Evolutionary conservation across 1,140 invertebrate genomes (phyloP), one percentile per base, ranked within the genome.

Genomic region (Andricus grossulariae): DNA sequence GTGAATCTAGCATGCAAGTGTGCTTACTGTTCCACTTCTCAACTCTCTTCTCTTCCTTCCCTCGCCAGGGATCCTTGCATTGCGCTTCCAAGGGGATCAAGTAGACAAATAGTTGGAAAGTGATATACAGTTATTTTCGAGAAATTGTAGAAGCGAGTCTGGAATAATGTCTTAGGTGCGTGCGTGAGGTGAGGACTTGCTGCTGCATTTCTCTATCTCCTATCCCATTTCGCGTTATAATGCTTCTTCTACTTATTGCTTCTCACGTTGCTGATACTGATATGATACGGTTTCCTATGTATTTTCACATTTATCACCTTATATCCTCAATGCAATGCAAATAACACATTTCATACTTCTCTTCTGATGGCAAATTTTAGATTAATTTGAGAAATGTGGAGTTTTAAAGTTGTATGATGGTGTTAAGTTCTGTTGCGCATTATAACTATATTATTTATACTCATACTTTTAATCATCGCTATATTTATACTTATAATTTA

Each of bases 31-130:
- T 77, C 76, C 72, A 54, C 73, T 79, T 78, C 72, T 73, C 77
- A 66, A 74, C 78, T 76, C 74, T 73, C 72, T 66, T n/a, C 75
- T 60, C 51, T 55, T 71, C 39, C 74, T 55, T 75, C 75, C 79
- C 79, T 79, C 52, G 32, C 79, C 25, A 32, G 25, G 25, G 25
- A 80, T 80, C 79, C 82, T 82, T 80, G 72, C 74, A 82, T 83
- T 71, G 51, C 21, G 54, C 60, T 79, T 84, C 83, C 80, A 80
- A 80, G 75, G 66, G 82, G 85, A 87, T 89, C 84, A 89, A 83
- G 86, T 85, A 87, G 87, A 88, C 87, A 89, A 90, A 89, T 89
- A 89, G 84, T 84, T 83, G 73, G 80, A 32, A 82, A 82, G 88
- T 89, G 87, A 89, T 88, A 86, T 88, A 87, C 84, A 83, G 84